Evolutionary conservation across 2,113 vertebrate species (phyloP).

Genomic region (Xenus cinereus): DNA sequence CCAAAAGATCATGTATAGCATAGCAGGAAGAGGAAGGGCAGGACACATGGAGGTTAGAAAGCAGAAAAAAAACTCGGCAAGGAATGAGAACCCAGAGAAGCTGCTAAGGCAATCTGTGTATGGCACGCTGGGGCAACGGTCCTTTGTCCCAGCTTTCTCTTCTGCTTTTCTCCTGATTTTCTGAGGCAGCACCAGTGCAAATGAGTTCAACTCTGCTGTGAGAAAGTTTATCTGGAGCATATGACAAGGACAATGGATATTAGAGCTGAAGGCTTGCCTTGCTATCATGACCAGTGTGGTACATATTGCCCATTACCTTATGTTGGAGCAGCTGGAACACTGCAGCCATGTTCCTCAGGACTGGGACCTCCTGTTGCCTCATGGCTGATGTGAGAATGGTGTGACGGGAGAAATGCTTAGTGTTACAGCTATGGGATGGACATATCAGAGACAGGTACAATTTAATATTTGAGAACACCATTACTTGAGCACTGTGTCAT

Average conservation of each 20-base stretch:
- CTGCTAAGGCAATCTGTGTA: neutral
- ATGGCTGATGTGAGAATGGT: neutral
- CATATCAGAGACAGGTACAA: neutral
- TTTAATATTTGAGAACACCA: accelerated
- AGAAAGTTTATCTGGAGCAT: neutral
- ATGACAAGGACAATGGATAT: neutral
- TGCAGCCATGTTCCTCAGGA: neutral
- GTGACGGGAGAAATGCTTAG: neutral
- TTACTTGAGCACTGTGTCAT: neutral
- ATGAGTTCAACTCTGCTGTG: neutral
- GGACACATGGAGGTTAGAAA: neutral
- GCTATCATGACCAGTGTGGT: neutral
- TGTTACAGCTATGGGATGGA: neutral
- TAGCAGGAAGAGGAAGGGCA: neutral
- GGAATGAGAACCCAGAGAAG: neutral
- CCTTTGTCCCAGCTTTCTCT: neutral
- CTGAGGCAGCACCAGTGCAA: neutral
- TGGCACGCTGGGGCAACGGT: neutral
- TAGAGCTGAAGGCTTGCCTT: neutral
- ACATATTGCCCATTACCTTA: neutral
- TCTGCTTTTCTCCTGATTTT: neutral
- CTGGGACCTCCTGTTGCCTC: neutral
- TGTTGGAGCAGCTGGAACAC: neutral
- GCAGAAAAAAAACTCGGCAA: neutral
- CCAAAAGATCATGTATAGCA: accelerated